phyloP scores from a whole-genome alignment of 1,140 invertebrate species.

The Thereuonema tuberculata region DNA sequence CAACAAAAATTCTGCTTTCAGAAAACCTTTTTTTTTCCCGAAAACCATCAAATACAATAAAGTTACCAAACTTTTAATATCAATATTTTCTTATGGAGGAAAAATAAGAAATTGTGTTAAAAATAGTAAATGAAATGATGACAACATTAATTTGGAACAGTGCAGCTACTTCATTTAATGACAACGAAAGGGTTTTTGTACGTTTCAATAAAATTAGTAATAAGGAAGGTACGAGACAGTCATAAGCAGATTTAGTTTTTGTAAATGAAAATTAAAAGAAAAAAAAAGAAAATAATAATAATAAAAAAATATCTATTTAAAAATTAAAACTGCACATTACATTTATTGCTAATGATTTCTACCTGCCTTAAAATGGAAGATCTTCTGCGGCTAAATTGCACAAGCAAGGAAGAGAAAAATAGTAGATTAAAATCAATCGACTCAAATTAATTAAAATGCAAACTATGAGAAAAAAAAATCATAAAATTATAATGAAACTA shows the following conservation, averaged over 20 bases:
- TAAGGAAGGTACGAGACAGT: neutral
- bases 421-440: neutral
- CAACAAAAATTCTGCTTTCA: too few species aligned
- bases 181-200: too few species aligned
- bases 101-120: too few species aligned
- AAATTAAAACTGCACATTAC: neutral
- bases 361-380: neutral
- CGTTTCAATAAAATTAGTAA: too few species aligned
- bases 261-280: neutral
- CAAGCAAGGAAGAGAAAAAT: neutral
- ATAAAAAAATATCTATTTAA: neutral
- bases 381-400: neutral
- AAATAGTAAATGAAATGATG: too few species aligned
- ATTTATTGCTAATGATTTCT: neutral
- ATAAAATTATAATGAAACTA: neutral
- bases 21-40: too few species aligned
- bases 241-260: neutral
- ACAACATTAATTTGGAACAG: too few species aligned
- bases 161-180: too few species aligned
- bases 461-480: neutral
- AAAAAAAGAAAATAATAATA: neutral
- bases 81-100: too few species aligned
- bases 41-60: too few species aligned
- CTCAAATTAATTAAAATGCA: neutral
- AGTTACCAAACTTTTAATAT: too few species aligned